phyloP scores from a whole-genome alignment of 2,113 vertebrate species.

The Chloroceryle aenea region DNA sequence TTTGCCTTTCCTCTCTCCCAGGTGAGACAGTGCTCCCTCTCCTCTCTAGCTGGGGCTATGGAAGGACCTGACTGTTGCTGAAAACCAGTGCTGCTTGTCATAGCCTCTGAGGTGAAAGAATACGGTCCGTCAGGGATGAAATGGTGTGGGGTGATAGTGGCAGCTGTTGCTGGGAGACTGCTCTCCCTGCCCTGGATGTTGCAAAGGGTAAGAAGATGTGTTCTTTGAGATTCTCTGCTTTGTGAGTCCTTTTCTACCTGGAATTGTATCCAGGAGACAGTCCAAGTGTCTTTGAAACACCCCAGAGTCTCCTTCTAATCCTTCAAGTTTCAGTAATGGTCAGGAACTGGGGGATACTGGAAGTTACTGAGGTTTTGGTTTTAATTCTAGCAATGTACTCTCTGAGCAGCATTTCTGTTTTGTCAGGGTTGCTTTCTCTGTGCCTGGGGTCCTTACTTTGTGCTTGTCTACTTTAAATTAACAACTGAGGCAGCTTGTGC shows the following conservation, averaged over 20 bases:
- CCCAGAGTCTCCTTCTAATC: background rate
- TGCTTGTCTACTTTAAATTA: background rate
- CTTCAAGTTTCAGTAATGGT: background rate
- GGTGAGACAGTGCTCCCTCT: background rate
- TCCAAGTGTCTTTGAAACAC: background rate
- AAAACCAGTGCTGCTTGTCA: background rate
- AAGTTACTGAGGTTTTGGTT: background rate
- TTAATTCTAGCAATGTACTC: background rate
- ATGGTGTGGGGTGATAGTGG: background rate
- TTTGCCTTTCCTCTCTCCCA: background rate
- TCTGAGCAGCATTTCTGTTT: background rate
- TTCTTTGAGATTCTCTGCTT: background rate
- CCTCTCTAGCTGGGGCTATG: background rate
- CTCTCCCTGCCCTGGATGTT: background rate
- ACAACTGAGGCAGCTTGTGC: background rate
- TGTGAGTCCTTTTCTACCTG: background rate
- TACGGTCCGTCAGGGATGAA: rapidly evolving
- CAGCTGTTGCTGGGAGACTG: background rate
- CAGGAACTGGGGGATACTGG: background rate
- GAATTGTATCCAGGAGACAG: background rate
- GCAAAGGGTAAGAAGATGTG: background rate
- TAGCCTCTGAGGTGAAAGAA: background rate
- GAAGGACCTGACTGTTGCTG: background rate
- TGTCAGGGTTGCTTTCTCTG: background rate
- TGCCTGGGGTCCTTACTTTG: background rate